Evolutionary conservation across 2,797 vertebrate genomes (phyloP), one percentile per base, ranked within the genome.

Genomic region (Eulemur mongoz): DNA sequence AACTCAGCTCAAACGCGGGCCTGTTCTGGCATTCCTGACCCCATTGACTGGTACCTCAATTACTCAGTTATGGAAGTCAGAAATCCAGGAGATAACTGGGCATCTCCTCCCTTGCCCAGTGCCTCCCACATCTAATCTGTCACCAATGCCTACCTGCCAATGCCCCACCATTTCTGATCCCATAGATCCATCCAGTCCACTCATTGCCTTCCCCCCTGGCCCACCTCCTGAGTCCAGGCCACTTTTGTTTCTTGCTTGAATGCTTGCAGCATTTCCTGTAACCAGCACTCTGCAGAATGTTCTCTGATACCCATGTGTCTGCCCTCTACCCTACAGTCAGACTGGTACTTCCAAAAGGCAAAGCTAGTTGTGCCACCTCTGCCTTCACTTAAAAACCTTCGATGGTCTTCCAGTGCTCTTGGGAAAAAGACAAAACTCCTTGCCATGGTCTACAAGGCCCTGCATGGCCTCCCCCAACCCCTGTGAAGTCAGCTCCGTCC

Each of bases 391-490:
- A 73, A 35, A 82, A 65, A n/a, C 27, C 20, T 32, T 35, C 0
- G 0, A 4, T 22, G 5, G 50, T 73, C 43, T 96, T 54, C 40
- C 35, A 43, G 23, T 18, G 48, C 32, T 76, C 61, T 86, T 59
- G 27, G 27, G 85, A 38, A n/a, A 95, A 61, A 43, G n/a, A 70
- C 7, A 14, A n/a, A 67, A n/a, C 11, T 75, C 20, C 20, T 20
- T 50, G 25, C 38, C 20, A 35, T 9, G 22, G 72, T 84, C 48
- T 63, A 25, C 52, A n/a, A 7, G 43, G n/a, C 22, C 4, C 48
- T 30, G 7, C 2, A 1, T 0, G 20, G 52, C 25, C 25, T 8
- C 8, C 9, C 14, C 35, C 25, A 3, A 59, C 10, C 11, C 2
- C 35, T n/a, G 0, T 57, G 75, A 52, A 11, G 67, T 13, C 59